phyloP scores from a whole-genome alignment of 2,113 vertebrate genomes.

The Otolemur garnettii region DNA sequence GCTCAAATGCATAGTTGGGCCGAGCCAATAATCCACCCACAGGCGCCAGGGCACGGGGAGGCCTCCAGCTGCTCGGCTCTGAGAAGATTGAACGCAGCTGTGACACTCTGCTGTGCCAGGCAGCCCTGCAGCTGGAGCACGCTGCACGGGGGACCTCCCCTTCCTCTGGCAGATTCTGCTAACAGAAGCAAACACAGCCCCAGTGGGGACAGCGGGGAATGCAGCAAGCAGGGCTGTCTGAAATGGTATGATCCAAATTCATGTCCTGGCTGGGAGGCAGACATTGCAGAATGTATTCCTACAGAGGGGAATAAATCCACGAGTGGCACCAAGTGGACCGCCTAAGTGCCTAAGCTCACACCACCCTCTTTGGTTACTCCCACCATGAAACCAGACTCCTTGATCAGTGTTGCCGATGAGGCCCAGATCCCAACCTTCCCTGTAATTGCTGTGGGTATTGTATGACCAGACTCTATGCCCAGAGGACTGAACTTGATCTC shows the following conservation, averaged over 20 bases:
- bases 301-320: not conserved
- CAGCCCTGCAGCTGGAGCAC: not conserved
- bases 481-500: slow-evolving; percentile 69
- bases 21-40: slow-evolving; percentile 38
- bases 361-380: not conserved
- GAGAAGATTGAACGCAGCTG: slow-evolving; percentile 63
- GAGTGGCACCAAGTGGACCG: not conserved
- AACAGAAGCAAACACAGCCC: slow-evolving; percentile 34
- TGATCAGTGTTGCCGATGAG: not conserved
- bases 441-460: not conserved
- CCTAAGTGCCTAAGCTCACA: not conserved
- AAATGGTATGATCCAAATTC: not conserved
- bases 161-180: slow-evolving; percentile 36
- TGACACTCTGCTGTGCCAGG: not conserved
- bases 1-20: slow-evolving; percentile 13
- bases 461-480: not conserved
- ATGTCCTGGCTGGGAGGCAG: not conserved
- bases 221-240: not conserved
- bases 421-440: not conserved
- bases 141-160: not conserved
- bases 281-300: slow-evolving; percentile 41
- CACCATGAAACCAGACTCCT: not conserved
- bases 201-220: not conserved
- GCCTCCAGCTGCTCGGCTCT: slow-evolving; percentile 5
- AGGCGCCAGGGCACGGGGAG: slow-evolving; percentile 49